Evolutionary conservation across 2,888 invertebrate species (phyloP).

Genomic region (Eutolmus rufibarbis): DNA sequence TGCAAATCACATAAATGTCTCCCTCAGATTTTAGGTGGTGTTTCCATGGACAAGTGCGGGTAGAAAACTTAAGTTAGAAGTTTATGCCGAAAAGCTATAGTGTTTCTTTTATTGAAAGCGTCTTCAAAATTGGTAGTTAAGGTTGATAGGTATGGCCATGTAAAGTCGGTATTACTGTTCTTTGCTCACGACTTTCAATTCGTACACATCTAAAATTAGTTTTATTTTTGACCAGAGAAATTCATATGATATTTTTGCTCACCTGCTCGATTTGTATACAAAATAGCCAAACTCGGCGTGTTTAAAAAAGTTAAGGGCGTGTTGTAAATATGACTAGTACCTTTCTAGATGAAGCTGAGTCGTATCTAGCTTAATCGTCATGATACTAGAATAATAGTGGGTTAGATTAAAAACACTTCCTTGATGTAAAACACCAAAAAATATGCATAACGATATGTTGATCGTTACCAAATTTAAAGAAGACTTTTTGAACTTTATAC

Average conservation of each 20-base stretch:
- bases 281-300: slow-evolving; percentile 69
- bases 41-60: too few relatives aligned
- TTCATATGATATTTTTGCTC: slow-evolving; percentile 70
- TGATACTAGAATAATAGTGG: slow-evolving; percentile 69
- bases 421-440: slow-evolving; percentile 90
- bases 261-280: slow-evolving; percentile 67
- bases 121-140: too few relatives aligned
- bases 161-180: too few relatives aligned
- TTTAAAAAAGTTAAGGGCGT: slow-evolving; percentile 77
- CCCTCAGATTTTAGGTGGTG: too few relatives aligned
- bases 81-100: too few relatives aligned
- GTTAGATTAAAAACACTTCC: slow-evolving; percentile 78
- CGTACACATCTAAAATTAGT: slow-evolving; percentile 67
- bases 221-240: slow-evolving; percentile 72
- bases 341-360: slow-evolving; percentile 70
- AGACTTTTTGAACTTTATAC: slow-evolving; percentile 60
- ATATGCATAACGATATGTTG: slow-evolving; percentile 73
- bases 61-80: too few relatives aligned
- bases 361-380: slow-evolving; percentile 64
- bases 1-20: too few relatives aligned
- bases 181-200: slow-evolving; percentile 66
- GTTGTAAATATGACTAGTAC: slow-evolving; percentile 80
- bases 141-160: too few relatives aligned
- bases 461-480: slow-evolving; percentile 73
- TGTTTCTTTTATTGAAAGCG: too few relatives aligned